Conservation (phyloP, 1,140 invertebrate species). For the Melitaea cinxia region DNA sequence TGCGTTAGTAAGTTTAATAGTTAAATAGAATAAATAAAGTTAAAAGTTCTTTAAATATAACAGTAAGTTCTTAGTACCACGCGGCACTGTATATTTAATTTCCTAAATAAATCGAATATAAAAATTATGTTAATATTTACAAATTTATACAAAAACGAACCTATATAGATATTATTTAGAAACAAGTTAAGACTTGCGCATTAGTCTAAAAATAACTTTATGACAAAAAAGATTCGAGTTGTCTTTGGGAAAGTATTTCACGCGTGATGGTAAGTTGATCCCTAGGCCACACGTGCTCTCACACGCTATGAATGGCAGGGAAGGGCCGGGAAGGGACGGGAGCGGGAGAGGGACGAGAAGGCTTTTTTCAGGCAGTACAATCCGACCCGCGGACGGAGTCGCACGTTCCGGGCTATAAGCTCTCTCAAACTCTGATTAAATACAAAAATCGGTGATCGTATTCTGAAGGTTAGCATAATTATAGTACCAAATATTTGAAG, state of each 20-base stretch:
- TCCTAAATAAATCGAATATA: no score
- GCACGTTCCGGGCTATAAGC: conserved; percentile 52
- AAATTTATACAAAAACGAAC: no score
- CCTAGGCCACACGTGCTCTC: conserved; percentile 68
- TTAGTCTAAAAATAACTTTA: background rate
- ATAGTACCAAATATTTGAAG: background rate
- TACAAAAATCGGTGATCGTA: conserved; percentile 34
- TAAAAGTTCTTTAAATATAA: no score
- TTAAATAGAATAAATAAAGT: no score
- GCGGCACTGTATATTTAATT: no score
- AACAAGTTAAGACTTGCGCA: no score
- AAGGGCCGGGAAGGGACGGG: conserved; percentile 44
- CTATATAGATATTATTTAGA: no score
- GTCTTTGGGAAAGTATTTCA: conserved; percentile 66
- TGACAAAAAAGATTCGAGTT: conserved; percentile 26
- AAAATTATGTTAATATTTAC: no score
- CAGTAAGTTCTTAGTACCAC: no score
- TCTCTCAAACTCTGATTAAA: conserved; percentile 31
- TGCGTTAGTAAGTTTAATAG: no score
- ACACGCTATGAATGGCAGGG: conserved; percentile 69
- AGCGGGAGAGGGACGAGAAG: conserved; percentile 47
- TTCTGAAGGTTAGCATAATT: conserved; percentile 42
- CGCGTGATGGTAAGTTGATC: conserved; percentile 64
- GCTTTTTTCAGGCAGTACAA: conserved; percentile 76
- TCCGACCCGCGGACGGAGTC: conserved; percentile 49